Evolutionary conservation across 2,113 vertebrate genomes (phyloP).

Genomic region (Callocephalon fimbriatum): DNA sequence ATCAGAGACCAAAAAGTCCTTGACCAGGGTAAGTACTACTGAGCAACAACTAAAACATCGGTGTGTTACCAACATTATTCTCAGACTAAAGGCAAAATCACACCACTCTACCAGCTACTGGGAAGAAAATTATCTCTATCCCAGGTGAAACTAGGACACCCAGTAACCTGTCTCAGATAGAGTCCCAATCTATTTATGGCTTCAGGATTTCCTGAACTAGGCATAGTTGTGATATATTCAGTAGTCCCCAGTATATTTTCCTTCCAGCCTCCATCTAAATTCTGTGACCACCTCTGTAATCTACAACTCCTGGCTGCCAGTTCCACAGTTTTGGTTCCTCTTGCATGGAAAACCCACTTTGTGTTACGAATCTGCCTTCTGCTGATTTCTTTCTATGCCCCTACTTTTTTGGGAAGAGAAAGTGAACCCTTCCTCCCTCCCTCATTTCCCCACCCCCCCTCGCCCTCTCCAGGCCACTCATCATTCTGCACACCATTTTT

Average conservation of each 20-base stretch:
- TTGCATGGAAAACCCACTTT: neutral
- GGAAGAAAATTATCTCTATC: neutral
- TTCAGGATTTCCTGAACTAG: neutral
- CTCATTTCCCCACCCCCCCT: neutral
- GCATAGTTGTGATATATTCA: neutral
- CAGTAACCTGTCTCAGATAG: neutral
- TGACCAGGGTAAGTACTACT: neutral
- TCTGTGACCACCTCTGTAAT: neutral
- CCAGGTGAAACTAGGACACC: neutral
- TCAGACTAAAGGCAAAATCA: neutral
- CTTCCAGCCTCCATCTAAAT: neutral
- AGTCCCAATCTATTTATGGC: neutral
- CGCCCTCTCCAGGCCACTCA: neutral
- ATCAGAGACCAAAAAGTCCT: neutral
- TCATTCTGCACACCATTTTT: neutral
- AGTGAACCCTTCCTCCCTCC: neutral
- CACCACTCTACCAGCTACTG: neutral
- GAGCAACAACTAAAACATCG: neutral
- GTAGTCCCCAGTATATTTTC: neutral
- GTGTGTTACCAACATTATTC: neutral
- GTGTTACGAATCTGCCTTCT: neutral
- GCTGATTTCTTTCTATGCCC: neutral
- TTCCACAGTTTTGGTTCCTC: neutral
- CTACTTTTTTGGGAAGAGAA: neutral
- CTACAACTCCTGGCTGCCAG: neutral